Percentiles rank a stretch among this genome's conserved stretches.
phyloP scores from a whole-genome alignment of 2,888 invertebrate species.

The Pseudolycoriella hygida region DNA sequence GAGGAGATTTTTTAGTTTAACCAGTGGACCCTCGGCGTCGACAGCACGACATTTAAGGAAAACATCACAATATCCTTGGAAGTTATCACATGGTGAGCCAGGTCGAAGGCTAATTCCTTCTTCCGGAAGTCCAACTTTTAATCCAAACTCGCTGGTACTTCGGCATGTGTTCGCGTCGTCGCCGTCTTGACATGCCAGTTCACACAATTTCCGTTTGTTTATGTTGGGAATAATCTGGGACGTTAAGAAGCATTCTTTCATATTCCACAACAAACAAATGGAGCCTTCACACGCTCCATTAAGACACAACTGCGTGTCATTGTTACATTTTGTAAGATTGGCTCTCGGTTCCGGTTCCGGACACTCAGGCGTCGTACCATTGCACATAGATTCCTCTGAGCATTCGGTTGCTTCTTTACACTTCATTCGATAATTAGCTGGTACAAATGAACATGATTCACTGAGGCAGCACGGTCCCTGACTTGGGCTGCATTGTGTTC shows the following conservation, averaged over 20 bases:
- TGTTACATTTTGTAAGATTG: conserved; percentile 90
- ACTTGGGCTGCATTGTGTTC: conserved; percentile 74
- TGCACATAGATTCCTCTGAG: conserved; percentile 72
- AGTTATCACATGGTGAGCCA: conserved; percentile 97
- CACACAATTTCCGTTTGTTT: conserved; percentile 77
- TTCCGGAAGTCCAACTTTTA: conserved; percentile 47
- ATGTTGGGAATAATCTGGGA: conserved; percentile 55
- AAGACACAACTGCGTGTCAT: conserved; percentile 74
- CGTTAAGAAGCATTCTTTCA: conserved; percentile 89
- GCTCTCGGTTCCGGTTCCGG: conserved; percentile 65
- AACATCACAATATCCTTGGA: conserved; percentile 98
- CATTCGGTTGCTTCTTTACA: conserved; percentile 81
- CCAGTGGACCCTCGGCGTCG: conserved; percentile 95
- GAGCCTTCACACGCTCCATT: conserved; percentile 87
- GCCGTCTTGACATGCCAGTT: conserved; percentile 88
- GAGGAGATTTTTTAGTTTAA: conserved; percentile 86
- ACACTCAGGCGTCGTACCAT: conserved; percentile 71
- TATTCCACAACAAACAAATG: conserved; percentile 86
- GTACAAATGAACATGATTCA: conserved; percentile 59
- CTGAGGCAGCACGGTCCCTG: conserved; percentile 92
- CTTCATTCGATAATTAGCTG: conserved; percentile 41
- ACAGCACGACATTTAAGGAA: conserved; percentile 97
- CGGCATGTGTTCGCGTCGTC: conserved; percentile 54
- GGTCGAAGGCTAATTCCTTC: conserved; percentile 79
- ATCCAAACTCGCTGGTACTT: conserved; percentile 76